phyloP scores from a whole-genome alignment of 2,797 vertebrate genomes.

The Coranthus polyacanthus region DNA sequence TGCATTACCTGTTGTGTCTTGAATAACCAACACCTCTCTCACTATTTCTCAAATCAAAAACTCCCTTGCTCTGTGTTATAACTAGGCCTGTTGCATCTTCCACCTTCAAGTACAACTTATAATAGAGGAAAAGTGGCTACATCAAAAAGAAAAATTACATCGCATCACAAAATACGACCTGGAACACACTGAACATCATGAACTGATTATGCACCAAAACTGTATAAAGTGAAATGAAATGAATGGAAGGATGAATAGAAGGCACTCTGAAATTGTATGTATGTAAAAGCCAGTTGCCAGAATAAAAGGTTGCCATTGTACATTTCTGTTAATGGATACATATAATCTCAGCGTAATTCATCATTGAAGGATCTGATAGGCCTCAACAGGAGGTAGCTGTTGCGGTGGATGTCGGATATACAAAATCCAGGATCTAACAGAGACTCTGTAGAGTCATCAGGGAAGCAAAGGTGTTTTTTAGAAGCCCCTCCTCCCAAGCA shows the following conservation, averaged over 20 bases:
- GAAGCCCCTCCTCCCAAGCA: too few species aligned
- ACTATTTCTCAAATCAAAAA: conserved; percentile 1
- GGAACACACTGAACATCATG: background rate
- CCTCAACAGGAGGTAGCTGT: too few species aligned
- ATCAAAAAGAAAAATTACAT: conserved; percentile 15
- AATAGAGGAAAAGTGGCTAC: conserved; percentile 8
- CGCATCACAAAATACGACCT: background rate
- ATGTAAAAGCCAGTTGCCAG: too few species aligned
- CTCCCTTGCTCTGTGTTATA: background rate
- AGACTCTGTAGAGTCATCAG: too few species aligned
- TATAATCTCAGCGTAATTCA: too few species aligned
- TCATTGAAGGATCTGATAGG: too few species aligned
- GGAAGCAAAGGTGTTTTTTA: too few species aligned
- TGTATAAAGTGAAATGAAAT: background rate
- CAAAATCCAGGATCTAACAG: too few species aligned
- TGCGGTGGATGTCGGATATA: too few species aligned
- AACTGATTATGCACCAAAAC: background rate
- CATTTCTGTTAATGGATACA: too few species aligned
- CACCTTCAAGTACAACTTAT: too few species aligned
- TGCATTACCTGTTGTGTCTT: background rate
- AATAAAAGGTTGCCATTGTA: too few species aligned
- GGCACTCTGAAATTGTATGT: background rate
- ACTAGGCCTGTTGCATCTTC: background rate
- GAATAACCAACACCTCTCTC: background rate
- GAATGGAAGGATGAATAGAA: conserved; percentile 7